Percentiles rank a stretch among this genome's conserved stretches.
These are phyloP conservation scores for Helicolenus hilgendorfi DNA, from an alignment of 2,797 vertebrate genomes.

Conservation along the genomic window DNA sequence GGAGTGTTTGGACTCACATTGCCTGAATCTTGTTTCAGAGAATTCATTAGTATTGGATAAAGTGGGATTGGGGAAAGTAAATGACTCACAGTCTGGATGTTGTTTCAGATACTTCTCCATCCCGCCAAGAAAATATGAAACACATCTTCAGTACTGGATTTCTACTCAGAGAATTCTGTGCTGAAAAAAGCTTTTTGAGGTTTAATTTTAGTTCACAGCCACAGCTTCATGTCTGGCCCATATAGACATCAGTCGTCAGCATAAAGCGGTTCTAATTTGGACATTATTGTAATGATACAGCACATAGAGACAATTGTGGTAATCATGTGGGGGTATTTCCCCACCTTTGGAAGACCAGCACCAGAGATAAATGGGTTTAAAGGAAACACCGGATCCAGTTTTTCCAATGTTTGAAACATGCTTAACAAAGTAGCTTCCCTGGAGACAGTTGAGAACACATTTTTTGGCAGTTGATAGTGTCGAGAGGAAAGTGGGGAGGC, in stretches of 20 bases:
- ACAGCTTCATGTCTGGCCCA: neutral
- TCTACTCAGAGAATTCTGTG: neutral
- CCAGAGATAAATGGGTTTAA: neutral
- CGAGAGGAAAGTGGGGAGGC: neutral
- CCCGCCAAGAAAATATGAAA: neutral
- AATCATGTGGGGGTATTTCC: neutral
- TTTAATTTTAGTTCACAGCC: neutral
- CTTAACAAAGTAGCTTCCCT: conserved; percentile 4
- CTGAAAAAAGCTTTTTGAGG: neutral
- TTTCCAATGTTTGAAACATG: neutral
- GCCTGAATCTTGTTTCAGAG: neutral
- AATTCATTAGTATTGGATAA: conserved; percentile 24
- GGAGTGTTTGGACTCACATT: neutral
- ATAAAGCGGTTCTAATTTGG: neutral
- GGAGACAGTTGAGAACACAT: neutral
- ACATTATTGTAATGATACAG: neutral
- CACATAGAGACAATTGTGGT: neutral
- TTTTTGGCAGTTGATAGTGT: conserved; percentile 31
- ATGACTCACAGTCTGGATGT: neutral
- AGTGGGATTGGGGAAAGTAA: neutral
- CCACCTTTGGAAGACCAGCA: neutral
- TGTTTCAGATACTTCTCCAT: neutral
- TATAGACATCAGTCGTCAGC: neutral
- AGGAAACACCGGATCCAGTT: neutral
- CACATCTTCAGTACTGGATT: neutral